Evolutionary conservation across 1,140 invertebrate species (phyloP), one percentile per base, ranked within the genome.

Genomic region (Drosophila repleta): DNA sequence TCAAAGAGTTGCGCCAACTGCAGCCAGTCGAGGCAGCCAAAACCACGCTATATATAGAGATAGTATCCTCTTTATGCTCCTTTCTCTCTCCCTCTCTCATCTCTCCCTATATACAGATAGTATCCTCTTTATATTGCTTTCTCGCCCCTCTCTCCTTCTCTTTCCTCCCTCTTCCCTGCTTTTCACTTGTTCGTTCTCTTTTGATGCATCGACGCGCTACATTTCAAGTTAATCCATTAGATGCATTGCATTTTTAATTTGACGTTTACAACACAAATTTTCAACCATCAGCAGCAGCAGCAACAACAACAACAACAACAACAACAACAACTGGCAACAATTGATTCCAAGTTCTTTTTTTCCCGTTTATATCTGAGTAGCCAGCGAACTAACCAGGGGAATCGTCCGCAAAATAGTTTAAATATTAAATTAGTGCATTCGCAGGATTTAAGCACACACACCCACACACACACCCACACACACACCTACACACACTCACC

Each of bases 201-300:
- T 67, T 88, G 82, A 87, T 87, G 79, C 82, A 87, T 87, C 69
- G 82, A 87, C 67, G 77, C 67, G 55, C 66, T 69, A 63, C 69
- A 69, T 62, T 82, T 67, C 63, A 70, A 76, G 83, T 67, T 87
- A 87, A 87, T 87, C 82, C 82, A 87, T 87, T 87, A 88, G 79
- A 76, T 76, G 75, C 82, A 72, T 74, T 87, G 82, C 82, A 87
- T 87, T 82, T 87, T 88, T 87, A 85, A 87, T 87, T 87, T 88
- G 82, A 87, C 82, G 79, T 87, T 87, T 87, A 72, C 82, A 74
- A 78, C 69, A 87, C 83, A 76, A 76, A 87, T 87, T 85, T 87
- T 32, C 29, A 20, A 43, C 15, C 37, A 52, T 8, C 60, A 26
- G 18, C 46, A 32, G 69, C 67, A 49, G 17, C 63, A 62, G 15